These are phyloP conservation scores for Salticus scenicus DNA, from an alignment of 2,888 invertebrate genomes.

Conservation along the genomic window DNA sequence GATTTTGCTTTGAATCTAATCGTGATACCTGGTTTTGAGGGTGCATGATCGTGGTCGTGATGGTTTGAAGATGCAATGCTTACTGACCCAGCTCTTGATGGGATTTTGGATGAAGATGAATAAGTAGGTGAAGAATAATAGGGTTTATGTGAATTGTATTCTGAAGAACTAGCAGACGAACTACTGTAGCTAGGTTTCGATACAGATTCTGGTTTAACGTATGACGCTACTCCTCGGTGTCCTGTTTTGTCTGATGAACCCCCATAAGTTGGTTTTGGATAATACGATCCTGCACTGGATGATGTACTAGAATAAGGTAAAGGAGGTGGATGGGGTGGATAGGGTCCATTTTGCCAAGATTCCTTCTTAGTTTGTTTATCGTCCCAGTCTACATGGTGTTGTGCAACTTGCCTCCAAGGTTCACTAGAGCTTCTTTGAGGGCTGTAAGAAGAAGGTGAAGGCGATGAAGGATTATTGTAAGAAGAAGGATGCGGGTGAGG, in stretches of 20 bases:
- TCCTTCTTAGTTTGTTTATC: conserved; percentile 43
- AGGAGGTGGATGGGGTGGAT: conserved; percentile 35
- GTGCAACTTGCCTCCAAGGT: conserved; percentile 28
- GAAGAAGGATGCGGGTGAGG: not conserved
- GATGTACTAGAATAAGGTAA: conserved; percentile 15
- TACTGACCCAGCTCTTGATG: conserved; percentile 45
- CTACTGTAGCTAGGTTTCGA: conserved; percentile 24
- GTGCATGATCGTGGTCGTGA: conserved; percentile 11
- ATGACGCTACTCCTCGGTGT: not conserved
- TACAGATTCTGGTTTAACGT: conserved; percentile 16
- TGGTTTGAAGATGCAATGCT: conserved; percentile 34
- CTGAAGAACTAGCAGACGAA: conserved; percentile 10
- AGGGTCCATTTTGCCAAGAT: not conserved
- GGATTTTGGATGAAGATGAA: conserved; percentile 23
- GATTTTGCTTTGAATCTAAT: conserved; percentile 52
- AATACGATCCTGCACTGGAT: not conserved
- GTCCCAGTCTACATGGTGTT: conserved; percentile 50
- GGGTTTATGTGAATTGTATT: conserved; percentile 12
- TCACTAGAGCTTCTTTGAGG: conserved; percentile 29
- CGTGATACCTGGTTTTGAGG: conserved; percentile 44
- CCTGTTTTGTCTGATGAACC: not conserved
- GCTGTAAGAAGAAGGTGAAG: not conserved
- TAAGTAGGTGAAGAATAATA: conserved; percentile 3
- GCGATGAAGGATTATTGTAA: not conserved
- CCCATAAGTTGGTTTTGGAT: conserved; percentile 24